Evolutionary conservation across 2,113 vertebrate species (phyloP).

Genomic region (Donacobius atricapilla): DNA sequence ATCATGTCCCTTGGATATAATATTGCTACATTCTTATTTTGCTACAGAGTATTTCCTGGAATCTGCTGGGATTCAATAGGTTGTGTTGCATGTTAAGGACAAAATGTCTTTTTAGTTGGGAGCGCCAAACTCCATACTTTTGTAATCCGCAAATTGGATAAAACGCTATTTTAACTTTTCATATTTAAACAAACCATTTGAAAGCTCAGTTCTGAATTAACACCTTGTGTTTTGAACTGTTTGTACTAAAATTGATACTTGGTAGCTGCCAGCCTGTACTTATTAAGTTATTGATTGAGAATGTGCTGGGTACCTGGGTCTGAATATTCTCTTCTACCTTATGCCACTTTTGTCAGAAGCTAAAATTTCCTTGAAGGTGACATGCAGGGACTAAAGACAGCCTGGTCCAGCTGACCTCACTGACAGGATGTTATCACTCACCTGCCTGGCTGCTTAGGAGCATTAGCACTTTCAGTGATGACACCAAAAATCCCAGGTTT

Average conservation of each 20-base stretch:
- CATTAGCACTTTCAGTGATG: background rate
- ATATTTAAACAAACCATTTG: background rate
- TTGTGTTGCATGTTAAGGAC: background rate
- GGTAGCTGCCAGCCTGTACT: background rate
- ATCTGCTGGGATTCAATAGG: background rate
- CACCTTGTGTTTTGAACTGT: background rate
- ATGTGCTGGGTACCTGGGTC: background rate
- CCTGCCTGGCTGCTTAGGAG: background rate
- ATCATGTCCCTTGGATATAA: background rate
- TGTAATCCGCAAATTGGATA: background rate
- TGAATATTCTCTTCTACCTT: background rate
- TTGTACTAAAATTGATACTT: background rate
- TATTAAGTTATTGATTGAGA: background rate
- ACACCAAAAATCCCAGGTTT: background rate
- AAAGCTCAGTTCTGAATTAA: background rate
- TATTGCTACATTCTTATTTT: background rate
- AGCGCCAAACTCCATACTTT: background rate
- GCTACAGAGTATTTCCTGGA: background rate
- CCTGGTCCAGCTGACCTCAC: background rate
- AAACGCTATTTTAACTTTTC: background rate
- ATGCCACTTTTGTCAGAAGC: background rate
- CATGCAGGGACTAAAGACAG: background rate
- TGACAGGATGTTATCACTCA: background rate
- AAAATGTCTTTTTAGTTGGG: background rate
- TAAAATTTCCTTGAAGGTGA: background rate